Evolutionary conservation across 1,140 invertebrate genomes (phyloP).

Genomic region (Melitaea cinxia): DNA sequence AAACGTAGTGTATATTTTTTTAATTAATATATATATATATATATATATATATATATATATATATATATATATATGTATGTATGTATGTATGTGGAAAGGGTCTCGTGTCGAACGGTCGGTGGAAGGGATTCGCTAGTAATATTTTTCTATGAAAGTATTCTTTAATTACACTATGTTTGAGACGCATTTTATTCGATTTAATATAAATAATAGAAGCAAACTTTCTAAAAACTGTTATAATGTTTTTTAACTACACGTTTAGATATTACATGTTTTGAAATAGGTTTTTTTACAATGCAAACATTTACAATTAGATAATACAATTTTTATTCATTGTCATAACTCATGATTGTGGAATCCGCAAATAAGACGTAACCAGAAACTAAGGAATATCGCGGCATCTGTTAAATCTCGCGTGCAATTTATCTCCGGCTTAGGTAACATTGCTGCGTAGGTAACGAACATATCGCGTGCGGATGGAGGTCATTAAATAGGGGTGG

Average conservation of each 20-base stretch:
- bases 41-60: too few relatives aligned
- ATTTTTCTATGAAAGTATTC: too few relatives aligned
- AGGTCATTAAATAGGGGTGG: conserved; percentile 38
- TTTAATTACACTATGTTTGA: too few relatives aligned
- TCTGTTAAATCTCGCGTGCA: conserved; percentile 32
- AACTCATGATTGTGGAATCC: conserved; percentile 20
- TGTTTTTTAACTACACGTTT: background rate
- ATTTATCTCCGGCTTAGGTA: conserved; percentile 37
- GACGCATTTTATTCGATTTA: too few relatives aligned
- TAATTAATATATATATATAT: too few relatives aligned
- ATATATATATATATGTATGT: too few relatives aligned
- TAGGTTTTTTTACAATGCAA: conserved; percentile 18
- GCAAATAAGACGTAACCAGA: conserved; percentile 26
- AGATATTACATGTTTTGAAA: background rate
- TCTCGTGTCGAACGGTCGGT: too few relatives aligned
- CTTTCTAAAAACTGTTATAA: too few relatives aligned
- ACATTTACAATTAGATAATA: conserved; percentile 17
- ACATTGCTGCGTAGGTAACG: conserved; percentile 31
- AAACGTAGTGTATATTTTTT: conserved; percentile 23
- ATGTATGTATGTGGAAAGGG: too few relatives aligned
- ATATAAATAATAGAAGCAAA: too few relatives aligned
- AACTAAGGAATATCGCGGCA: conserved; percentile 30
- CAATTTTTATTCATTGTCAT: conserved; percentile 7
- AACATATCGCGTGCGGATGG: conserved; percentile 31
- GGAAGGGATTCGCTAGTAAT: too few relatives aligned